Base-by-base conservation (phyloP, 2,888 invertebrate genomes). In the Chrysomela aeneicollis region DNA sequence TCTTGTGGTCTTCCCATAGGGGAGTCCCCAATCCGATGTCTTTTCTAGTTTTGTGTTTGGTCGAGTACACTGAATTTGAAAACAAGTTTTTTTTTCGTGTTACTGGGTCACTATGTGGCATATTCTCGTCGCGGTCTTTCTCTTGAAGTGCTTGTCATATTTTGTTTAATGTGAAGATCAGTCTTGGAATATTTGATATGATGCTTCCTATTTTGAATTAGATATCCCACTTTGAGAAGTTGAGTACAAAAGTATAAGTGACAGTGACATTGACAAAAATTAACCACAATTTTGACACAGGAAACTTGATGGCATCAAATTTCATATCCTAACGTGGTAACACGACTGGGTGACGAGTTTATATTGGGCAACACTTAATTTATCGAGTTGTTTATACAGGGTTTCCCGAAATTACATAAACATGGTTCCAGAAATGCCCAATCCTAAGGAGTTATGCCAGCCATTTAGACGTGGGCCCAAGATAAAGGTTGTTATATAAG, bases 51-150 rank as follows among this genome's bases (percentile, higher is more conserved):
- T 57, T 66, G 42, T 64, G 59, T 30, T 70, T 64, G n/a, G 64
- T 62, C 10, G 68, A 68, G 51, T 67, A 64, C 47, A 72, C 70
- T 47, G 71, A 68, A 54, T 69, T 63, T 58, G 66, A 66, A 55
- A 61, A 52, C 26, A 63, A 35, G 47, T 62, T 54, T 37, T 65
- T 61, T 32, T 65, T 66, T 30, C 26, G 50, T 17, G 32, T 54
- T 37, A 21, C 18, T 15, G 58, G 59, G 18, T 68, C 65, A 63
- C 37, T 68, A 46, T 37, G 50, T 63, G 60, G 61, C 68, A 68
- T 68, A 57, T 15, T 65, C 57, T 59, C 51, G 21, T 30, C 10
- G 35, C 19, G 59, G 59, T 55, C 32, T 26, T 19, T 26, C 46
- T 42, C 19, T 37, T n/a, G 22, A 30, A 59, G 21, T 49, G 17